Percentiles rank a stretch among this genome's conserved stretches.
phyloP scores from a whole-genome alignment of 2,888 invertebrate species.

The Scotopteryx bipunctaria region DNA sequence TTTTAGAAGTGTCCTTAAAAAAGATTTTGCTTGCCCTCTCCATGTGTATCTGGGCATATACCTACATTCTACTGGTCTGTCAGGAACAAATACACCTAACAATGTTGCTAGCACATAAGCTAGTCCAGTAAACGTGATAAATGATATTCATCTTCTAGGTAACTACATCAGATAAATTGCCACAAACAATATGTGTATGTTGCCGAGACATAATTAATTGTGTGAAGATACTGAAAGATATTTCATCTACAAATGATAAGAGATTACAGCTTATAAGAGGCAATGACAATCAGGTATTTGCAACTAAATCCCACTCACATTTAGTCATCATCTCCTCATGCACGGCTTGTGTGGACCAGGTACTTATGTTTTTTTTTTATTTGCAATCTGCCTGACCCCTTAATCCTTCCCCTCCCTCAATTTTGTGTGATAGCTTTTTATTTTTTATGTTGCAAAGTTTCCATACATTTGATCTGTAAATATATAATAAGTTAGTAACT shows the following conservation, averaged over 20 bases:
- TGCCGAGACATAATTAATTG: conserved; percentile 52
- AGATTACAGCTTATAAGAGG: conserved; percentile 37
- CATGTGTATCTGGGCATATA: too few relatives aligned
- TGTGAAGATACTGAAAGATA: conserved; percentile 46
- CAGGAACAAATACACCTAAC: too few relatives aligned
- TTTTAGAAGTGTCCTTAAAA: too few relatives aligned
- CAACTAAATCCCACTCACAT: conserved; percentile 3
- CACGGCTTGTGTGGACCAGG: conserved; percentile 6
- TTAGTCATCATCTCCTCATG: conserved; percentile 7
- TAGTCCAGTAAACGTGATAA: neutral
- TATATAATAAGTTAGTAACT: too few relatives aligned
- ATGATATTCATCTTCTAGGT: conserved; percentile 35
- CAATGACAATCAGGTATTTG: conserved; percentile 12
- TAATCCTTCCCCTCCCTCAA: too few relatives aligned
- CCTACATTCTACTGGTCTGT: too few relatives aligned
- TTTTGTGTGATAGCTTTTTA: too few relatives aligned
- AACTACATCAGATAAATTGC: conserved; percentile 48
- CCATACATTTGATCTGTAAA: too few relatives aligned
- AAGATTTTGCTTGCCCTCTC: too few relatives aligned
- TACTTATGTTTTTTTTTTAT: conserved; percentile 2
- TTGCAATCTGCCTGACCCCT: neutral
- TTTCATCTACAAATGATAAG: conserved; percentile 52
- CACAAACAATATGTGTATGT: conserved; percentile 55
- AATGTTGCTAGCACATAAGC: too few relatives aligned
- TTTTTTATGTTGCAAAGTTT: too few relatives aligned